These are phyloP conservation scores for Ariopsis seemanni DNA, from an alignment of 2,113 vertebrate genomes.

Conservation along the genomic window DNA sequence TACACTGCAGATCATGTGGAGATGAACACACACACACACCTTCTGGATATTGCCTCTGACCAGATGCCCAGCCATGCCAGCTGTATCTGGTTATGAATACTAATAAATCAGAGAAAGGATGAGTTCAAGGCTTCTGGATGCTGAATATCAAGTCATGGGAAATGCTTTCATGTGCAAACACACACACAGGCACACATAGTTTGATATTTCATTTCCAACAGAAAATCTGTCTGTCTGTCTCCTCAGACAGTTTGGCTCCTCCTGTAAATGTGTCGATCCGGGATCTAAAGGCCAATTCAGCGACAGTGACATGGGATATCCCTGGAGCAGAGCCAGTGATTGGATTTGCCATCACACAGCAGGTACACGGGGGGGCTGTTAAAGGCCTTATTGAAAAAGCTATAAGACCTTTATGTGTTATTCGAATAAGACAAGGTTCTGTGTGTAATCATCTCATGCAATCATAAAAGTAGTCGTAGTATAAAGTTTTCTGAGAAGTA, in stretches of 20 bases:
- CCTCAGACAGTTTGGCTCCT: slow-evolving; percentile 85
- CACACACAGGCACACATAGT: slow-evolving; percentile 34
- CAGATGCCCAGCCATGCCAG: neutral
- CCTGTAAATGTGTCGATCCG: slow-evolving; percentile 93
- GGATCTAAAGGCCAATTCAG: slow-evolving; percentile 89
- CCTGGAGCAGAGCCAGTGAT: slow-evolving; percentile 93
- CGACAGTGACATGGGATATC: slow-evolving; percentile 93
- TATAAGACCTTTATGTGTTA: neutral
- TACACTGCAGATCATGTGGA: slow-evolving; percentile 5
- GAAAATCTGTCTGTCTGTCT: neutral
- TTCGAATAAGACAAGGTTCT: neutral
- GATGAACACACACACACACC: slow-evolving; percentile 4
- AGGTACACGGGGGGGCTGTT: slow-evolving; percentile 71
- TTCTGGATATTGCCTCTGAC: neutral
- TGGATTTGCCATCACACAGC: slow-evolving; percentile 95
- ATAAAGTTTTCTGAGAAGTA: neutral
- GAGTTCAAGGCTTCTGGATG: neutral
- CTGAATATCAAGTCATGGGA: neutral
- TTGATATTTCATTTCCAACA: neutral
- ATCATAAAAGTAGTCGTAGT: neutral
- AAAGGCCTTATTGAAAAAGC: neutral
- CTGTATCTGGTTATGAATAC: slow-evolving; percentile 4
- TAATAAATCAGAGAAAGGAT: neutral
- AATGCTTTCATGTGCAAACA: neutral
- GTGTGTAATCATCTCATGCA: neutral